phyloP scores from a whole-genome alignment of 2,113 vertebrate species.

The Perognathus longimembris region DNA sequence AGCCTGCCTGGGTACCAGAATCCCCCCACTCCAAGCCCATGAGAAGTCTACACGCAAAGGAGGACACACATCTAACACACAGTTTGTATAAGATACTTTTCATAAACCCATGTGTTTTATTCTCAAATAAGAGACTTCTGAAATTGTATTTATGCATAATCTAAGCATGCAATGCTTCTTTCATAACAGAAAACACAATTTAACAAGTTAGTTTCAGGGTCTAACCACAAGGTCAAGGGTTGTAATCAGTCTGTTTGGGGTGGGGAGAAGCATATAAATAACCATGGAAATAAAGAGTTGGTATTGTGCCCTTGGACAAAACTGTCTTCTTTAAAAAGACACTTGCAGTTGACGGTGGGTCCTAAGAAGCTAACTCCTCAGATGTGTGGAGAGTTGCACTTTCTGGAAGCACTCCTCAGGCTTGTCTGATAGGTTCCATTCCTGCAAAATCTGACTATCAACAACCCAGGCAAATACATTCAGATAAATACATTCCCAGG shows the following conservation, averaged over 20 bases:
- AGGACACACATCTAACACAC: background rate
- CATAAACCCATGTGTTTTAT: conserved; percentile 10
- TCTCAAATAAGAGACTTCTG: conserved; percentile 9
- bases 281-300: background rate
- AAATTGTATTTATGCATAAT: background rate
- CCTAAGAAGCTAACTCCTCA: background rate
- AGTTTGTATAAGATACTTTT: background rate
- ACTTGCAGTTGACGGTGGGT: background rate
- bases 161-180: background rate
- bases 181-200: conserved; percentile 37
- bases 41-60: background rate
- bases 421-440: background rate
- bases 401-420: background rate
- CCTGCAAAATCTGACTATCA: background rate
- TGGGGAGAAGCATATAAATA: background rate
- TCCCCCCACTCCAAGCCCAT: background rate
- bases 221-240: conserved; percentile 33
- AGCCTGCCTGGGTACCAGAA: background rate
- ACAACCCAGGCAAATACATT: background rate
- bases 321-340: background rate
- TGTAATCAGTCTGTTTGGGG: background rate
- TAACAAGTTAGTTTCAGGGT: conserved; percentile 29
- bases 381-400: background rate
- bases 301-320: background rate
- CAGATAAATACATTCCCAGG: background rate